These are phyloP conservation scores for Natator depressus DNA, from an alignment of 2,113 vertebrate genomes.

Conservation along the genomic window DNA sequence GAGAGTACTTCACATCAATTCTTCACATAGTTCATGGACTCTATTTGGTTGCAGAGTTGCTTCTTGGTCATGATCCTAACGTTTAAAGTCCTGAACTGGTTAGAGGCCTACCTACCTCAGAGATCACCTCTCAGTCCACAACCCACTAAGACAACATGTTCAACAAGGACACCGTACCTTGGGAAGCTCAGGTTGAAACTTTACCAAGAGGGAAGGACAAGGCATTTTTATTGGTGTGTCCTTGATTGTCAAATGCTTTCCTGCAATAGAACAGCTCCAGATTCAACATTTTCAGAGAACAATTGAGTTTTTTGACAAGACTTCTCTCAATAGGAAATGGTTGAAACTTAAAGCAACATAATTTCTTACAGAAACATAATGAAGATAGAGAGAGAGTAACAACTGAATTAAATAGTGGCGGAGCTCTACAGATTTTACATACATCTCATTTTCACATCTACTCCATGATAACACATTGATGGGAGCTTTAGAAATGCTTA, in stretches of 20 bases:
- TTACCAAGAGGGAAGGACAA: neutral
- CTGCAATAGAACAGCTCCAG: neutral
- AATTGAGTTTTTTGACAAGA: neutral
- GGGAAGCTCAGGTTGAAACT: neutral
- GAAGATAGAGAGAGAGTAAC: neutral
- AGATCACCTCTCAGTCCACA: neutral
- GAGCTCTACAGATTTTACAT: neutral
- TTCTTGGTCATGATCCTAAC: neutral
- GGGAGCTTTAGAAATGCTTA: neutral
- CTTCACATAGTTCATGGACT: neutral
- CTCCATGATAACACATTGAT: neutral
- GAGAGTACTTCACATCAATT: neutral
- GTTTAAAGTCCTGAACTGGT: neutral
- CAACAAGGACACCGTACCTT: neutral
- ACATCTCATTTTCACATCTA: neutral
- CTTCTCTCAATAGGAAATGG: neutral
- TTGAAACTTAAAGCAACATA: neutral
- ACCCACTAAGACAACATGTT: neutral
- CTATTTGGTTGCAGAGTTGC: neutral
- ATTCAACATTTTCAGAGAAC: neutral
- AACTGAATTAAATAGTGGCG: neutral
- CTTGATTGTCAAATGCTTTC: neutral
- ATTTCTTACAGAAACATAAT: neutral
- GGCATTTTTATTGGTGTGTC: neutral
- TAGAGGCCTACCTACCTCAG: neutral